Evolutionary conservation across 1,140 invertebrate species (phyloP), one percentile per base, ranked within the genome.

Genomic region (Arctopsyche grandis): DNA sequence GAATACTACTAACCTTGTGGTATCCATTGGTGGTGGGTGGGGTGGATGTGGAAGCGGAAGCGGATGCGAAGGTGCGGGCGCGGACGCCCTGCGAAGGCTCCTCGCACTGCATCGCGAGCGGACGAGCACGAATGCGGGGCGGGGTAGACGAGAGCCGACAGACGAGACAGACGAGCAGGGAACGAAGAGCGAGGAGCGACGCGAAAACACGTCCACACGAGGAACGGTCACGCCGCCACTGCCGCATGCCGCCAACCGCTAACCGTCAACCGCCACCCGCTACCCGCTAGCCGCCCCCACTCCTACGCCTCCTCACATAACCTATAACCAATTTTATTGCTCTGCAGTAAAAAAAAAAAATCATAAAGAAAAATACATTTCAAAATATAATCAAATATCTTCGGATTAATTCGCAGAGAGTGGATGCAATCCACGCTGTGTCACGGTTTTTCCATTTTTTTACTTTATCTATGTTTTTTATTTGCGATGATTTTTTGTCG

Each of bases 211-310:
- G 21, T 16, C 58, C 21, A 10, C 4, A 22, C 58, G 9, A 14
- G 3, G 24, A 12, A 26, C 63, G 22, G 63, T 24, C 63, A 22
- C 63, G 22, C 63, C 63, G 14, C 63, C 26, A 66, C 63, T 66
- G 63, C 63, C 63, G 63, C 58, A 60, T 60, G n/a, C 21, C 58
- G 58, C 58, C 21, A n/a, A n/a, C n/a, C n/a, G n/a, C n/a, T n/a
- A n/a, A n/a, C n/a, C n/a, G n/a, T n/a, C n/a, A n/a, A 14, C 58
- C 58, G 58, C 58, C 58, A n/a, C 58, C 58, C 58, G 21, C 58
- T 22, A 60, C n/a, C 48, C 48, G 48, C 48, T 38, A n/a, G 44
- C 5, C 44, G 44, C 44, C 44, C 44, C 44, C 12, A 46, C 12
- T 46, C 5, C 12, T 5, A 46, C 44, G 44, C 44, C 5, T 12